Percentiles rank a stretch among this genome's conserved stretches.
These are phyloP conservation scores for Andrena camellia DNA, from an alignment of 2,888 invertebrate species.

Conservation along the genomic window DNA sequence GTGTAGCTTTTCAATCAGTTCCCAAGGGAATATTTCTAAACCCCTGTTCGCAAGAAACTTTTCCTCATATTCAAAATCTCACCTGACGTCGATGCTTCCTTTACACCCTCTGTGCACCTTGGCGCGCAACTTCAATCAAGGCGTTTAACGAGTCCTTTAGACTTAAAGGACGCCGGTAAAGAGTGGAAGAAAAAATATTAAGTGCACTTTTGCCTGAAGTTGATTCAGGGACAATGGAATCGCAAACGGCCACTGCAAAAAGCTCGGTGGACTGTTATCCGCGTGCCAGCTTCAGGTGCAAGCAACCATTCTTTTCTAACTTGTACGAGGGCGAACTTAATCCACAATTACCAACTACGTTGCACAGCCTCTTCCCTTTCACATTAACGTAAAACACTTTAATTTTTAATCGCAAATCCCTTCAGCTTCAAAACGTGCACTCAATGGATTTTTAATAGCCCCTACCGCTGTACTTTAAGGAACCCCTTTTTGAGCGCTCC, in stretches of 20 bases:
- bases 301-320: conserved; percentile 42
- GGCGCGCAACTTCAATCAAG: not conserved
- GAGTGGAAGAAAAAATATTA: conserved; percentile 42
- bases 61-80: not conserved
- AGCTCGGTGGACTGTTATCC: conserved; percentile 51
- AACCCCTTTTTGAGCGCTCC: not conserved
- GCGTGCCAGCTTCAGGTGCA: conserved; percentile 68
- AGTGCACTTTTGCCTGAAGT: conserved; percentile 63
- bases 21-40: not conserved
- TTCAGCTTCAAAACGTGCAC: too few relatives aligned
- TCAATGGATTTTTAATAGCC: too few relatives aligned
- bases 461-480: not conserved
- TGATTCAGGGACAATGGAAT: conserved; percentile 64
- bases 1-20: not conserved
- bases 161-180: not conserved
- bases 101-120: not conserved
- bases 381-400: too few relatives aligned
- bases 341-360: conserved; percentile 50
- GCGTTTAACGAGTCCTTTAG: conserved; percentile 5
- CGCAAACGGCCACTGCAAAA: conserved; percentile 39
- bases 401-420: too few relatives aligned
- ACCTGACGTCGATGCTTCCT: not conserved
- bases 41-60: not conserved
- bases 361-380: conserved; percentile 36
- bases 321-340: conserved; percentile 48